These are phyloP conservation scores for Lobophora halterata DNA, from an alignment of 2,888 invertebrate genomes.

Conservation along the genomic window DNA sequence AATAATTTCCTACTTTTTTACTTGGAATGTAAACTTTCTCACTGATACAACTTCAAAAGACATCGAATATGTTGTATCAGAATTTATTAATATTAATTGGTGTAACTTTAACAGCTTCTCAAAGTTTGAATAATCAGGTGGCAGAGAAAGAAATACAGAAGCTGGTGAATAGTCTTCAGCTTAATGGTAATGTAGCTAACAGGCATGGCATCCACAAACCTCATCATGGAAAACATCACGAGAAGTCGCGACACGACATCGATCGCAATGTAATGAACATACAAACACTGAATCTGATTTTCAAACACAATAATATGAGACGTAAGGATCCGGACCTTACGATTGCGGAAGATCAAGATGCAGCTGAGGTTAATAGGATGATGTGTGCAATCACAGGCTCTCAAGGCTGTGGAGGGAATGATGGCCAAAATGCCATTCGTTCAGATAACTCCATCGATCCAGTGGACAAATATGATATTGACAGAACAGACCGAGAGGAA, in stretches of 20 bases:
- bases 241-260: not conserved
- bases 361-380: conserved; percentile 1
- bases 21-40: conserved; percentile 5
- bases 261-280: conserved; percentile 17
- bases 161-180: conserved; percentile 1
- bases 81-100: conserved; percentile 6
- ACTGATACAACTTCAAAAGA: not conserved
- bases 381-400: conserved; percentile 9
- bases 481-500: not conserved
- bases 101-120: conserved; percentile 1
- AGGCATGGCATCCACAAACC: conserved; percentile 5
- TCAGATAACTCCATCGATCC: not conserved
- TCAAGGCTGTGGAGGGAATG: conserved; percentile 2
- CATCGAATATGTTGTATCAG: conserved; percentile 4
- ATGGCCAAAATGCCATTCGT: not conserved
- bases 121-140: not conserved
- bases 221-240: conserved; percentile 5
- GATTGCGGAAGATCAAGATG: not conserved
- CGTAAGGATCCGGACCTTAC: not conserved
- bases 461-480: no score
- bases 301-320: conserved; percentile 21
- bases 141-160: conserved; percentile 7
- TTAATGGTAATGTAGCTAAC: not conserved
- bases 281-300: conserved; percentile 22
- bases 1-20: conserved; percentile 2